Conservation (phyloP, 2,113 vertebrate species). For the Erinaceus europaeus region DNA sequence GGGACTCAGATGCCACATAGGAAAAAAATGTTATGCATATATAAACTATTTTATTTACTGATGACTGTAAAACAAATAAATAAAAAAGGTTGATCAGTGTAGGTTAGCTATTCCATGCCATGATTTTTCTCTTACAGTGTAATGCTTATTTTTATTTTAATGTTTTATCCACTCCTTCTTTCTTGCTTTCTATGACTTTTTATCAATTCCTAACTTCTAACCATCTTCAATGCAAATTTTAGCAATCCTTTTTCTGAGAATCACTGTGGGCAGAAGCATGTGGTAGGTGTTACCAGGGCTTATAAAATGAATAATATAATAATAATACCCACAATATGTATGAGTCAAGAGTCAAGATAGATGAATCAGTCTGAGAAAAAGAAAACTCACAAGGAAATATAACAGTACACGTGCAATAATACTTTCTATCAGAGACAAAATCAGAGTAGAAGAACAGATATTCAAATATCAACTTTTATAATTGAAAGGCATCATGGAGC, state of each 20-base stretch:
- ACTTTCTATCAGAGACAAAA: background rate
- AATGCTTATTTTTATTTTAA: conserved; percentile 9
- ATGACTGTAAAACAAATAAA: too few species aligned
- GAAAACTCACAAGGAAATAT: background rate
- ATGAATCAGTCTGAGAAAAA: conserved; percentile 46
- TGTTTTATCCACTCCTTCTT: background rate
- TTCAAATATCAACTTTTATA: background rate
- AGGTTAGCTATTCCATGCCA: too few species aligned
- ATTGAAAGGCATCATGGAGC: background rate
- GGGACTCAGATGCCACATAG: too few species aligned
- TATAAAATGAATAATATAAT: conserved; percentile 53
- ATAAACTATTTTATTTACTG: too few species aligned
- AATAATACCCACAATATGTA: background rate
- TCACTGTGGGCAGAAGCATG: conserved; percentile 40
- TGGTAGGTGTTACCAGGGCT: conserved; percentile 50
- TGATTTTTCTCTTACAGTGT: background rate
- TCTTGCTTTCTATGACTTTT: background rate
- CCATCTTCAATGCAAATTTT: conserved; percentile 46
- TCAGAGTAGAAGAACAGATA: background rate
- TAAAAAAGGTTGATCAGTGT: too few species aligned
- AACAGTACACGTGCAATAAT: background rate
- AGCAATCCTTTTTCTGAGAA: conserved; percentile 18
- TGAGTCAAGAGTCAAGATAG: conserved; percentile 49
- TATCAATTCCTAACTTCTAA: conserved; percentile 24
- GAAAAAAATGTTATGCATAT: too few species aligned